Evolutionary conservation across 2,113 vertebrate genomes (phyloP), one percentile per base, ranked within the genome.

Genomic region (Alectura lathami): DNA sequence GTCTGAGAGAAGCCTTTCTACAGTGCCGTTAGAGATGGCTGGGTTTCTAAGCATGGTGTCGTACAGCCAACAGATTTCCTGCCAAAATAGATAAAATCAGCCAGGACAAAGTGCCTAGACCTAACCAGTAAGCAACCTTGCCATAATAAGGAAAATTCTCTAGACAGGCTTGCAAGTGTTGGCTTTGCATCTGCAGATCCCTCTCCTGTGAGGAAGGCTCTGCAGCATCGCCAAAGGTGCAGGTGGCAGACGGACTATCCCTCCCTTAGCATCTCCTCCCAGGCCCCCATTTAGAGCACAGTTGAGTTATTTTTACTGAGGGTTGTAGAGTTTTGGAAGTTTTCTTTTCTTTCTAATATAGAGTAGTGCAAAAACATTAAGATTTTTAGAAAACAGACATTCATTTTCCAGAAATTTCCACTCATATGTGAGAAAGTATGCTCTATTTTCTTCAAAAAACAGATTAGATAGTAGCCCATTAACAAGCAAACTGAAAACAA

Each of bases 41-140:
- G 42, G 5, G 42, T 75, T 84, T 56, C 57, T 51, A 15, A 1
- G 4, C 24, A 32, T 18, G 7, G 22, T 0, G 0, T 34, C 26
- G 7, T 12, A 17, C 32, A 72, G 17, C 3, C 60, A 75, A 6
- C 14, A 87, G 48, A n/a, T 10, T 57, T 45, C 12, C 50, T 57
- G 45, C 40, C 53, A n/a, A 48, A 77, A 80, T 20, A 13, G 47
- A 40, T 24, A 79, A 59, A 85, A 60, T 53, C 66, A 54, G 34
- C 22, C 63, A 88, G 62, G 67, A n/a, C 8, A 42, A 13, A 36
- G 42, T 38, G 32, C 14, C 29, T 34, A 68, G 38, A 45, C 32
- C 26, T 32, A 72, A 34, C 34, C 34, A 83, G 43, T n/a, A 88
- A 79, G 34, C 23, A 69, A 47, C 15, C 10, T 14, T 13, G 2